Evolutionary conservation across 1,140 invertebrate genomes (phyloP).

Genomic region (Drosophila miranda): DNA sequence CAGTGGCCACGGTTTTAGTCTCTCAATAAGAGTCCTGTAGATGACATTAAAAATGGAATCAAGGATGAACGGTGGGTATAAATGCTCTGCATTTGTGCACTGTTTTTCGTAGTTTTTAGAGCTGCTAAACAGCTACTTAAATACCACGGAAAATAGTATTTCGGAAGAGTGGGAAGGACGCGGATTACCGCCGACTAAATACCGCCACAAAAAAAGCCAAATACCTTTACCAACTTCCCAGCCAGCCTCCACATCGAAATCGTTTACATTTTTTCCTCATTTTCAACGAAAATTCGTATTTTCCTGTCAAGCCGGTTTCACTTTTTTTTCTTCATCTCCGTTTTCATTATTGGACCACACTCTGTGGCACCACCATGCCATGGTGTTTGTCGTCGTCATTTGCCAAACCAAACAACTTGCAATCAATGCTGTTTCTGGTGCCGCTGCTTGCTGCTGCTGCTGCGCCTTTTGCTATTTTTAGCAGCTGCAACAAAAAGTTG

Average conservation of each 20-base stretch:
- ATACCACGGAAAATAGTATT: too few species aligned
- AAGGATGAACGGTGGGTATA: too few species aligned
- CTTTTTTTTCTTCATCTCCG: constrained; percentile 32
- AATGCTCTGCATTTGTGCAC: too few species aligned
- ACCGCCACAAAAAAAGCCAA: not conserved
- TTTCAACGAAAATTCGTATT: constrained; percentile 73
- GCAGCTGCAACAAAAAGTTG: constrained; percentile 50
- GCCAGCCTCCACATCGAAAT: constrained; percentile 16
- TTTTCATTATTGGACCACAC: constrained; percentile 74
- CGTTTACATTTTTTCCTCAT: constrained; percentile 73
- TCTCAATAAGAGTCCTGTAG: too few species aligned
- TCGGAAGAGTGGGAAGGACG: too few species aligned
- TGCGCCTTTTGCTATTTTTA: constrained; percentile 68
- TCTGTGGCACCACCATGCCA: constrained; percentile 16
- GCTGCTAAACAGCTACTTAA: constrained; percentile 17
- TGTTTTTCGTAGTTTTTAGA: not conserved
- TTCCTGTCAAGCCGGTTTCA: constrained; percentile 76
- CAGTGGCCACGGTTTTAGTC: too few species aligned
- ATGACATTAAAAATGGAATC: too few species aligned
- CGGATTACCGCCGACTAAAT: too few species aligned
- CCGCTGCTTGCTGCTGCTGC: constrained; percentile 25
- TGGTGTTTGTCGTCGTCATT: constrained; percentile 35
- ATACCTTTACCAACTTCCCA: constrained; percentile 24
- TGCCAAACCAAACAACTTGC: constrained; percentile 75
- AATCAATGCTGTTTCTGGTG: constrained; percentile 54